Evolutionary conservation across 2,113 vertebrate genomes (phyloP), one percentile per base, ranked within the genome.

Genomic region (Mesembrinibis cayennensis): DNA sequence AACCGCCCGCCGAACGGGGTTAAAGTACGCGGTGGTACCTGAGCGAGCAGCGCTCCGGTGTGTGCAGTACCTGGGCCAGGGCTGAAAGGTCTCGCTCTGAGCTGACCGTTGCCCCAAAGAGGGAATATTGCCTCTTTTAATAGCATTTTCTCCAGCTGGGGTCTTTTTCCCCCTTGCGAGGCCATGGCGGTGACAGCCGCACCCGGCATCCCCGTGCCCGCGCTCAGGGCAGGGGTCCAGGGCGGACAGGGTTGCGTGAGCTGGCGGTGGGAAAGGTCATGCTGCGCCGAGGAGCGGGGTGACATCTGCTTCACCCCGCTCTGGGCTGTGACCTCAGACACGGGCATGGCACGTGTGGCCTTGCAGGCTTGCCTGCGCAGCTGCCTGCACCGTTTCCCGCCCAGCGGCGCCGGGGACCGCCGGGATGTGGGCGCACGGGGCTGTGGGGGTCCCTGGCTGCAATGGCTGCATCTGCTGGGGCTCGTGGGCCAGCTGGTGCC

Each of bases 361-460:
- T 29, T 6, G 58, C 66, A 7, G 21, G 27, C 22, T 50, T 13
- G 5, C 16, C 40, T 4, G 20, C 36, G 6, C 6, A 1, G 36
- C 38, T 70, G 7, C 19, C 61, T 2, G 19, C 56, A 14, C 4
- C 1, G 38, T n/a, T 72, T 36, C 83, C 58, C 3, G 2, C 71
- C 82, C 32, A 6, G 77, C 47, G 10, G 63, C 34, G 1, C 55
- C 6, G 2, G 47, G 52, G 4, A 13, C 25, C n/a, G 1, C 5
- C 0, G 9, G 45, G 61, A 25, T 1, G 1, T 0, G 40, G 74
- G 45, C 2, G 7, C 25, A 2, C 0, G 7, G 9, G 13, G 19
- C 23, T 1, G 25, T 7, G 58, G 49, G 84, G 4, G 8, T 38
- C 36, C 30, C 17, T 7, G 72, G 59, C n/a, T 23, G 44, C 13